Conservation (phyloP, 2,888 invertebrate genomes). For the Plutella xylostella region DNA sequence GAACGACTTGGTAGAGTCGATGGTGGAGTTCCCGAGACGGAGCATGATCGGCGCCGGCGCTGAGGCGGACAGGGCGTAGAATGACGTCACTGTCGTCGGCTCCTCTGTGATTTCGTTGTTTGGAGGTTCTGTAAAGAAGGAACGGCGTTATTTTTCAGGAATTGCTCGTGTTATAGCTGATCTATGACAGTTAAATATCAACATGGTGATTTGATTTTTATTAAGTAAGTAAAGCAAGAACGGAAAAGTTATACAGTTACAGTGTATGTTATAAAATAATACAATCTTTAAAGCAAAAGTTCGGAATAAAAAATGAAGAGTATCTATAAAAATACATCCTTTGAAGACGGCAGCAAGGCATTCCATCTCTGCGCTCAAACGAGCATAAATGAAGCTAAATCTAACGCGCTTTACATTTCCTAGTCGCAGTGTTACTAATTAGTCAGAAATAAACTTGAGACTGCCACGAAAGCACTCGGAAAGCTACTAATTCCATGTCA, state of each 20-base stretch:
- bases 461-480: no score
- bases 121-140: not conserved
- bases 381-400: no score
- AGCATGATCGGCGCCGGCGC: conserved; percentile 55
- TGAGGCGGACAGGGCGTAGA: conserved; percentile 51
- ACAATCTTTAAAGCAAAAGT: not conserved
- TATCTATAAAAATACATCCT: not conserved
- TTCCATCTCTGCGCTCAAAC: no score
- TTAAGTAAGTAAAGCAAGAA: no score
- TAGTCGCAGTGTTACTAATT: no score
- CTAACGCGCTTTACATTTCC: no score
- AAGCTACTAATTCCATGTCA: no score
- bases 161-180: not conserved
- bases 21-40: conserved; percentile 61
- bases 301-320: not conserved
- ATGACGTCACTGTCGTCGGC: conserved; percentile 44
- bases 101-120: not conserved
- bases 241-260: no score
- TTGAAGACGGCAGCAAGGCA: not conserved
- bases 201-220: not conserved
- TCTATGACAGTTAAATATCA: not conserved
- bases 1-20: conserved; percentile 62
- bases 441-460: no score
- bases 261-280: no score
- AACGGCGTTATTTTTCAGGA: not conserved